Evolutionary conservation across 2,113 vertebrate genomes (phyloP), one percentile per base, ranked within the genome.

Genomic region (Tychaedon coryphoeus): DNA sequence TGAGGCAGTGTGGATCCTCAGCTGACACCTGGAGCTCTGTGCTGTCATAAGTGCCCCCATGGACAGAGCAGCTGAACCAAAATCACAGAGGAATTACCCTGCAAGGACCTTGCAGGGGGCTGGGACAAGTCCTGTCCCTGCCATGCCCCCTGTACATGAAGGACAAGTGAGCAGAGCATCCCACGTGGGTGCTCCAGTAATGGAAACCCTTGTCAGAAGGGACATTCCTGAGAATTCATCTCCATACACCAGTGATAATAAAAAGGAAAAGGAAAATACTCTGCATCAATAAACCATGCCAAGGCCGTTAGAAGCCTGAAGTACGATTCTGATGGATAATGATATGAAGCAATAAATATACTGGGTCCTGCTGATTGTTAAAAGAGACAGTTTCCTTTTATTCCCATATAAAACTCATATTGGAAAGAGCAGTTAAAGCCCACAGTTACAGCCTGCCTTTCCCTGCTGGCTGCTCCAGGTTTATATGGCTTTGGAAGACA

Each of bases 71-170:
- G 64, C 54, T 3, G 6, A 2, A 19, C 42, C 18, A 29, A 13
- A 23, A 47, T 23, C 47, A 23, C 0, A 0, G 1, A 12, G 90
- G 26, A 10, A 62, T 43, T 3, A 7, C 24, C 40, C 48, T 2
- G 24, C 0, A 0, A 20, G 24, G 24, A 9, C 42, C 33, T 20
- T 19, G 1, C 6, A 14, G 64, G 24, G 43, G 23, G 10, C 16
- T 12, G 38, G 25, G 29, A 72, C 76, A 8, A 15, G 22, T 22
- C 34, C 47, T 24, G 40, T 1, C 25, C 47, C 25, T 40, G 12
- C 43, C 1, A 0, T 0, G 0, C 14, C 75, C 65, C 67, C 33
- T 43, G 45, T 2, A 13, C 28, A 0, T 0, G 1, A 38, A 34
- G 72, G 43, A 54, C 29, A 9, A 73, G 60, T 2, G 26, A 72